Conservation (phyloP, 53 echinoderm and acorn worm species). For the Astropecten irregularis region DNA sequence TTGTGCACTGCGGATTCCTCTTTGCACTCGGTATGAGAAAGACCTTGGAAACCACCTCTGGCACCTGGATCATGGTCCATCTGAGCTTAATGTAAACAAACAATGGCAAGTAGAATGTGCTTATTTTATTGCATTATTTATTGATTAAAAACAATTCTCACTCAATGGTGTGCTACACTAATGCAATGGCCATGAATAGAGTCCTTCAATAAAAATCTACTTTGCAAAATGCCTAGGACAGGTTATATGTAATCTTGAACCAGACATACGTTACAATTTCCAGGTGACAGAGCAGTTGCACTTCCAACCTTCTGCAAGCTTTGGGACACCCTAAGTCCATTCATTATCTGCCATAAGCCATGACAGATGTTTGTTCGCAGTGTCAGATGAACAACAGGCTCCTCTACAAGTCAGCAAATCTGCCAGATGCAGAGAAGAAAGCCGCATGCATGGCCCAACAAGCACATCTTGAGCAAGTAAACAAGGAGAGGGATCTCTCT, state of each 20-base stretch:
- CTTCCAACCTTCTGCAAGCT: not conserved
- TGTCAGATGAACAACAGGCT: not conserved
- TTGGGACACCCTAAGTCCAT: not conserved
- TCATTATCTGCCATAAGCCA: not conserved
- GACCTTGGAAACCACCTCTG: not conserved
- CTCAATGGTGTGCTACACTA: too few species aligned
- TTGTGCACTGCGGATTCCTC: too few species aligned
- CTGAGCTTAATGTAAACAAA: too few species aligned
- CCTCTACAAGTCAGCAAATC: not conserved
- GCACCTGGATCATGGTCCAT: too few species aligned
- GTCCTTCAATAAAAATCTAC: too few species aligned
- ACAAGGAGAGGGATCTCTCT: not conserved
- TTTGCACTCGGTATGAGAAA: not conserved
- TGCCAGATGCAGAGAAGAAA: not conserved
- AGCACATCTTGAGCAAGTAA: not conserved
- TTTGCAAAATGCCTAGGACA: too few species aligned
- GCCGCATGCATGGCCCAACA: not conserved
- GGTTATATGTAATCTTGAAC: too few species aligned
- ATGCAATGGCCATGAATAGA: too few species aligned
- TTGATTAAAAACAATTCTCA: too few species aligned
- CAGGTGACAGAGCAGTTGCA: not conserved
- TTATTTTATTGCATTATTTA: too few species aligned
- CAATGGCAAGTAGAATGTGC: too few species aligned
- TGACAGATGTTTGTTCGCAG: not conserved
- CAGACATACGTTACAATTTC: too few species aligned